Percentiles rank a stretch among this genome's conserved stretches.
Evolutionary conservation across 2,888 invertebrate genomes (phyloP).

Genomic region (Rotaria macrura): DNA sequence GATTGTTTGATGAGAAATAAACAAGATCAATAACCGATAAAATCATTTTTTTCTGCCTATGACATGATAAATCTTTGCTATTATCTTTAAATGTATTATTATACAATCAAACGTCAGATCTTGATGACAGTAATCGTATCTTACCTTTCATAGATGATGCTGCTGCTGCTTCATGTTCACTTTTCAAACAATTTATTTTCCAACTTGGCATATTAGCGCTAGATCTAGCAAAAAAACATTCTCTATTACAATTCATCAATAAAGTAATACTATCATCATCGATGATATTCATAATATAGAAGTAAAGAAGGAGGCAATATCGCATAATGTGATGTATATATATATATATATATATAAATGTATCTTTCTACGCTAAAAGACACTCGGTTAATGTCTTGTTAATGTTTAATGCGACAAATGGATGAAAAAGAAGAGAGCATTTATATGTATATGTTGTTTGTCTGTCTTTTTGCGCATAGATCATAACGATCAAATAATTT

Average conservation of each 20-base stretch:
- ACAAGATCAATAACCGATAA: neutral
- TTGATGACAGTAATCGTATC: too few relatives aligned
- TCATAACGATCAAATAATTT: too few relatives aligned
- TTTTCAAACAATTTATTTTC: constrained; percentile 16
- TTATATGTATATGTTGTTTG: too few relatives aligned
- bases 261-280: neutral
- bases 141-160: neutral
- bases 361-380: neutral
- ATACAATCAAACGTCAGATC: neutral
- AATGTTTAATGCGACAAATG: neutral
- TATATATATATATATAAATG: too few relatives aligned
- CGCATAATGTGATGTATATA: neutral
- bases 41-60: too few relatives aligned
- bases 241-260: neutral
- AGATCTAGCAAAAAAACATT: neutral
- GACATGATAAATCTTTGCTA: too few relatives aligned
- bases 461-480: too few relatives aligned
- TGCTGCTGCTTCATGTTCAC: neutral
- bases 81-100: too few relatives aligned
- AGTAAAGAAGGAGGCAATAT: neutral
- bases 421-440: too few relatives aligned
- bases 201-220: neutral
- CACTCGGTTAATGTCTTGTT: neutral
- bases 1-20: neutral
- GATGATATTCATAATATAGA: neutral